These are phyloP conservation scores for Mixornis gularis DNA, from an alignment of 2,113 vertebrate genomes.

Conservation along the genomic window DNA sequence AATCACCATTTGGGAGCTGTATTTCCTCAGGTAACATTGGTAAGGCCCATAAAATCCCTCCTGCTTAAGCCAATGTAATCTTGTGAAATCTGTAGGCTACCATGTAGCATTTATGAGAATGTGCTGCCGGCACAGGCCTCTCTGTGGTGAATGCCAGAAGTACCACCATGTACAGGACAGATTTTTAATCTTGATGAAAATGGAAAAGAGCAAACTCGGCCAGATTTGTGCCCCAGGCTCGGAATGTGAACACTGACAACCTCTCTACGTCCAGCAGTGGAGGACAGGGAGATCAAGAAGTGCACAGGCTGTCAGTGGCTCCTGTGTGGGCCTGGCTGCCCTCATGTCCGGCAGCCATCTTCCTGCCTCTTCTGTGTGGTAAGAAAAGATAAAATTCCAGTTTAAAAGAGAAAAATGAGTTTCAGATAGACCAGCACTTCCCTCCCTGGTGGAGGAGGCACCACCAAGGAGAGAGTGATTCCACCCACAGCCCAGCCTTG, in stretches of 20 bases:
- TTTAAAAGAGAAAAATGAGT: background rate
- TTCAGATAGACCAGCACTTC: background rate
- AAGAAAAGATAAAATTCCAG: background rate
- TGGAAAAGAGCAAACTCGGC: background rate
- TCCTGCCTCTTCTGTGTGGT: background rate
- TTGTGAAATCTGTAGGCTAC: background rate
- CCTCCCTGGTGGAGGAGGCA: background rate
- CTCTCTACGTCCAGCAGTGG: fast-evolving
- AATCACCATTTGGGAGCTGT: constrained; percentile 3
- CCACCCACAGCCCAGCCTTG: background rate
- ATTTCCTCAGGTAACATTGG: constrained; percentile 20
- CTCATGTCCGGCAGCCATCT: background rate
- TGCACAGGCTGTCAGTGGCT: background rate
- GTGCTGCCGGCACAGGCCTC: background rate
- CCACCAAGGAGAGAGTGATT: background rate
- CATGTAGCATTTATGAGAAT: background rate
- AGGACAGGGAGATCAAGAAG: background rate
- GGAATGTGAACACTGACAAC: background rate
- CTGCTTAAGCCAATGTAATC: constrained; percentile 34
- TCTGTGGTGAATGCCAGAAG: background rate
- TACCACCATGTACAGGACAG: background rate
- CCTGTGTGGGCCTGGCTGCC: background rate
- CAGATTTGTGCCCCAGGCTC: background rate
- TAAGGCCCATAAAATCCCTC: constrained; percentile 1
- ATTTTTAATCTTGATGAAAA: constrained; percentile 1